phyloP scores from a whole-genome alignment of 2,888 invertebrate genomes.

The Plutella xylostella region DNA sequence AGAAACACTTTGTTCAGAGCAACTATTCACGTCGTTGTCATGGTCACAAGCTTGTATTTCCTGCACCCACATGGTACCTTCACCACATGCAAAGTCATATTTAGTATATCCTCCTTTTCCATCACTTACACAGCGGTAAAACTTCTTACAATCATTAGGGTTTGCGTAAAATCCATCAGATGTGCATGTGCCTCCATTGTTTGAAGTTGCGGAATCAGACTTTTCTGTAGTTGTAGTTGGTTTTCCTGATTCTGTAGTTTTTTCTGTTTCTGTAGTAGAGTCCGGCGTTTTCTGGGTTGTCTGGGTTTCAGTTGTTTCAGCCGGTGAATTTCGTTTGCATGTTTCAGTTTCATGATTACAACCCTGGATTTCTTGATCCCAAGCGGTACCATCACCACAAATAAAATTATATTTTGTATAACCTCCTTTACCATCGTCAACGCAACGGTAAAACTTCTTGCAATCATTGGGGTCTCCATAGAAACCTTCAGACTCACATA shows the following conservation, averaged over 20 bases:
- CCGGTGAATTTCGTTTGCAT: background rate
- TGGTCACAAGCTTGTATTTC: slow-evolving; percentile 30
- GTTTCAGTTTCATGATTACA: slow-evolving; percentile 47
- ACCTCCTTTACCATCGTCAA: slow-evolving; percentile 69
- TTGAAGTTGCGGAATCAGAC: too few relatives aligned
- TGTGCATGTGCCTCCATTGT: slow-evolving; percentile 41
- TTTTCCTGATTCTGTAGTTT: slow-evolving; percentile 10
- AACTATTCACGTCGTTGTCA: slow-evolving; percentile 29
- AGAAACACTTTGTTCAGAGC: slow-evolving; percentile 25
- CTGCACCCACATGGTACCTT: slow-evolving; percentile 71
- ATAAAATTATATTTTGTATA: slow-evolving; percentile 72
- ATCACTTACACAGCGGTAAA: slow-evolving; percentile 76
- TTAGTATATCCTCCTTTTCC: slow-evolving; percentile 56
- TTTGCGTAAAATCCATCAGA: slow-evolving; percentile 78
- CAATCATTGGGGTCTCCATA: slow-evolving; percentile 35
- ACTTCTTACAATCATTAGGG: slow-evolving; percentile 76
- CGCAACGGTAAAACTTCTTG: slow-evolving; percentile 76
- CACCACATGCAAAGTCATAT: slow-evolving; percentile 73
- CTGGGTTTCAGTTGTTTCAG: background rate
- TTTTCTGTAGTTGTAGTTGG: background rate
- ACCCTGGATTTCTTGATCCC: slow-evolving; percentile 60
- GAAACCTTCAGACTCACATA: slow-evolving; percentile 21
- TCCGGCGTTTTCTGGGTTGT: slow-evolving; percentile 20
- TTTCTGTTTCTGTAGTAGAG: slow-evolving; percentile 10
- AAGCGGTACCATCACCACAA: slow-evolving; percentile 75